Percentiles rank a stretch among this genome's conserved stretches.
phyloP scores from a whole-genome alignment of 1,140 invertebrate genomes.

The Lepidostoma basale region DNA sequence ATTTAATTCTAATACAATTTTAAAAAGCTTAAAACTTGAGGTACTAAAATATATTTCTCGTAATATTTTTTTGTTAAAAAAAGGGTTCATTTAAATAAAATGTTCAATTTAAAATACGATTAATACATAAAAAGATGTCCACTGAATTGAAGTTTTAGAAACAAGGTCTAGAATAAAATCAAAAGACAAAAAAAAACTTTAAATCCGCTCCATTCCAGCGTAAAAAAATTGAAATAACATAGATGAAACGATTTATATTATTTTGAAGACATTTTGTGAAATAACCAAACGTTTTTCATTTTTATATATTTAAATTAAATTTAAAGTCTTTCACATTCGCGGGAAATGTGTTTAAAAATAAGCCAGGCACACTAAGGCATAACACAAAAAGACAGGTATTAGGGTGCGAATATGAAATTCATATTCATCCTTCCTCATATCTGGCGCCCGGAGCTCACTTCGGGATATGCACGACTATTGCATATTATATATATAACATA shows the following conservation, averaged over 20 bases:
- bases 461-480: slow-evolving; percentile 13
- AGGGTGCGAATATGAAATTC: slow-evolving; percentile 14
- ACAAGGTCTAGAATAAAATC: neutral
- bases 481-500: neutral
- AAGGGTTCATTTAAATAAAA: too few species aligned
- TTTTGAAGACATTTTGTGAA: neutral
- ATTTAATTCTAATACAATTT: too few species aligned
- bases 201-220: neutral
- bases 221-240: neutral
- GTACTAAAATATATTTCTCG: too few species aligned
- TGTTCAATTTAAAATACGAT: neutral
- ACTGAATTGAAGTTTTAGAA: neutral
- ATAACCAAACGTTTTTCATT: neutral
- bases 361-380: slow-evolving; percentile 1
- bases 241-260: neutral
- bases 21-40: too few species aligned
- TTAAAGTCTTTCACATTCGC: neutral
- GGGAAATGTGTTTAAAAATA: neutral
- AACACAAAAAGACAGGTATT: slow-evolving; percentile 18
- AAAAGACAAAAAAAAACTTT: neutral
- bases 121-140: neutral
- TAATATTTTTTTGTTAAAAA: too few species aligned
- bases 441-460: neutral
- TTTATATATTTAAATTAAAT: neutral
- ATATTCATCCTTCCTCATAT: slow-evolving; percentile 27